Evolutionary conservation across 2,888 invertebrate species (phyloP), one percentile per base, ranked within the genome.

Genomic region (Pheosia tremula): DNA sequence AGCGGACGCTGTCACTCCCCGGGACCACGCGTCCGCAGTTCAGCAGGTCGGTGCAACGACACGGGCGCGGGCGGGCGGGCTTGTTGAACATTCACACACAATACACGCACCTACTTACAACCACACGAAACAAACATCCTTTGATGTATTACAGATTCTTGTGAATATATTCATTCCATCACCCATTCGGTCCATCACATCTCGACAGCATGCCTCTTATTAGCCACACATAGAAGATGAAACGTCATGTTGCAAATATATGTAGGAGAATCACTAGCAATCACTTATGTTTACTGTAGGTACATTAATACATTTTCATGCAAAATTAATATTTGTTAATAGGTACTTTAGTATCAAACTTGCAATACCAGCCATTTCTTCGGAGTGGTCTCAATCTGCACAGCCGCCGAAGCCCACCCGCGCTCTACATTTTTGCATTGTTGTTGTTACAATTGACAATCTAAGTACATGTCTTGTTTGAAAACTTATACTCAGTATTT

Each of bases 1-100:
- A 71, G 97, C 98, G 50, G 98, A 98, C 85, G 97, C 98, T 77
- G 97, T 98, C 87, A 98, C 98, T 66, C 98, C 98, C 70, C 94
- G 97, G 82, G 97, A 97, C 92, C 97, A 98, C 94, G 97, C 75
- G 55, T 75, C 97, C 85, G 96, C 97, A 86, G 96, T 97, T 81
- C 97, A 97, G 94, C 97, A 97, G 97, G 97, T 97, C 94, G 95
- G 95, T 95, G 84, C 77, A 62, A 77, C 81, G 78, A 74, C 67
- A 71, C 70, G 86, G 88, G 90, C 88, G 91, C 88, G 91, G 90
- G 91, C 90, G 89, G 90, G 90, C 89, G 80, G 84, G 85, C 85
- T 85, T 84, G 72, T 60, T 63, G 75, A 64, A 74, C 71, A 75
- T 68, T 69, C 66, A 77, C 72, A 71, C 64, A 78, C 69, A 76